Evolutionary conservation across 2,888 invertebrate species (phyloP).

Genomic region (Kryphioiulus occultus): DNA sequence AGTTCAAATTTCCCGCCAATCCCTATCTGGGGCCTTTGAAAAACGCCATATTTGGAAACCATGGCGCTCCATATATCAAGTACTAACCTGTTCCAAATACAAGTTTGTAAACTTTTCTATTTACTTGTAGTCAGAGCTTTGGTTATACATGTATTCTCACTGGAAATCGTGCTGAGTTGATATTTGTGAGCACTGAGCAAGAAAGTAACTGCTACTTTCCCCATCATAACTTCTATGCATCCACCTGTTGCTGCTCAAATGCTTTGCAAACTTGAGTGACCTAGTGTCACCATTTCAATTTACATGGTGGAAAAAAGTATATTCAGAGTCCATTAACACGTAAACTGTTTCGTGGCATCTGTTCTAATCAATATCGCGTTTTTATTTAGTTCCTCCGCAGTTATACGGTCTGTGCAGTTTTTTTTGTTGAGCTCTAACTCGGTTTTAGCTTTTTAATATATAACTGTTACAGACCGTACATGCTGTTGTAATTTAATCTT

Average conservation of each 20-base stretch:
- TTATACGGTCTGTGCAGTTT: neutral
- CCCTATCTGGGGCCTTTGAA: too few species aligned
- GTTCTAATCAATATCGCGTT: slow-evolving; percentile 26
- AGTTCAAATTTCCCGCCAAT: too few species aligned
- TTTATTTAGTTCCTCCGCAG: neutral
- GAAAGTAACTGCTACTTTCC: too few species aligned
- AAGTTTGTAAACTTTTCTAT: too few species aligned
- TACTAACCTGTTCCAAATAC: too few species aligned
- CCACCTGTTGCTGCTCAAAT: slow-evolving; percentile 16
- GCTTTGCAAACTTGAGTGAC: neutral
- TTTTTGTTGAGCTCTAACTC: neutral
- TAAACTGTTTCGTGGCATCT: slow-evolving; percentile 25
- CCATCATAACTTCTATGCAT: neutral
- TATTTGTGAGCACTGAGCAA: too few species aligned
- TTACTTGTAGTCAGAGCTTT: too few species aligned
- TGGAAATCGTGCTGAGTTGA: too few species aligned
- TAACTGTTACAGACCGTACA: neutral
- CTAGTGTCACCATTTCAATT: neutral
- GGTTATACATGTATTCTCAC: too few species aligned
- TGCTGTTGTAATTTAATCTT: slow-evolving; percentile 26
- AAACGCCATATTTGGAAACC: too few species aligned
- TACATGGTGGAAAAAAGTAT: neutral
- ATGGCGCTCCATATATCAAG: too few species aligned
- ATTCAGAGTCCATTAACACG: slow-evolving; percentile 13
- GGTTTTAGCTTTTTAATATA: neutral